These are phyloP conservation scores for Trigoniulus corallinus DNA, from an alignment of 1,140 invertebrate species.

Conservation along the genomic window DNA sequence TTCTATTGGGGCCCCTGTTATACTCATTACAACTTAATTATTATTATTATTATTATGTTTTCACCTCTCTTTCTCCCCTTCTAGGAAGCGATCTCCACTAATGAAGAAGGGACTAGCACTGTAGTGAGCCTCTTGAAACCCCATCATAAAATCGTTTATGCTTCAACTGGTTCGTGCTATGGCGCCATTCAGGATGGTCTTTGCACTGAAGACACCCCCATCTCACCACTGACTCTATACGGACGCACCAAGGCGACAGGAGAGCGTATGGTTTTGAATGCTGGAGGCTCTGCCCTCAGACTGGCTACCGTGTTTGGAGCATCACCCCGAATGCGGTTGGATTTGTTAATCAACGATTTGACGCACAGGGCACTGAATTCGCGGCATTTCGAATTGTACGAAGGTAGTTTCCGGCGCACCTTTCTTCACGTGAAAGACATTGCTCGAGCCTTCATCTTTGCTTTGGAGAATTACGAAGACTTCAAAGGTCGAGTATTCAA, in stretches of 20 bases:
- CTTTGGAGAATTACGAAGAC: slow-evolving; percentile 13
- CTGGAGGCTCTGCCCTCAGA: slow-evolving; percentile 14
- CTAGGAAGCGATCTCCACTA: slow-evolving; percentile 11
- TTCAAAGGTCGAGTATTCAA: slow-evolving; percentile 18
- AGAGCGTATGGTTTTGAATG: slow-evolving; percentile 12
- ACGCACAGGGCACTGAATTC: slow-evolving; percentile 12
- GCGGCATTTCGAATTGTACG: slow-evolving; percentile 14
- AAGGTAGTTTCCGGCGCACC: slow-evolving; percentile 16
- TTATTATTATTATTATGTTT: too few species aligned
- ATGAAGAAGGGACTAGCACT: slow-evolving; percentile 13
- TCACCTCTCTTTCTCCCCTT: not conserved
- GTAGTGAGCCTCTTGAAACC: slow-evolving; percentile 12
- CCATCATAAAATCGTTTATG: slow-evolving; percentile 17
- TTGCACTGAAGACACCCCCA: slow-evolving; percentile 17
- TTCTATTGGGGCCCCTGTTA: too few species aligned
- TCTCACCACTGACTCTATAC: slow-evolving; percentile 17
- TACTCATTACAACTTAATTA: too few species aligned
- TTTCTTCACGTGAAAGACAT: slow-evolving; percentile 19
- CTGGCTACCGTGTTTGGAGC: slow-evolving; percentile 19
- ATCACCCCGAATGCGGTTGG: slow-evolving; percentile 17
- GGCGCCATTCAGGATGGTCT: slow-evolving; percentile 15
- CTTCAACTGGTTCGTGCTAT: slow-evolving; percentile 19
- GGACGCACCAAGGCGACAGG: slow-evolving; percentile 16
- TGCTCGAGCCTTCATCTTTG: slow-evolving; percentile 16
- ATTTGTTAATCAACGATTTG: slow-evolving; percentile 18